These are phyloP conservation scores for Geotrupes spiniger DNA, from an alignment of 2,888 invertebrate genomes.

Conservation along the genomic window DNA sequence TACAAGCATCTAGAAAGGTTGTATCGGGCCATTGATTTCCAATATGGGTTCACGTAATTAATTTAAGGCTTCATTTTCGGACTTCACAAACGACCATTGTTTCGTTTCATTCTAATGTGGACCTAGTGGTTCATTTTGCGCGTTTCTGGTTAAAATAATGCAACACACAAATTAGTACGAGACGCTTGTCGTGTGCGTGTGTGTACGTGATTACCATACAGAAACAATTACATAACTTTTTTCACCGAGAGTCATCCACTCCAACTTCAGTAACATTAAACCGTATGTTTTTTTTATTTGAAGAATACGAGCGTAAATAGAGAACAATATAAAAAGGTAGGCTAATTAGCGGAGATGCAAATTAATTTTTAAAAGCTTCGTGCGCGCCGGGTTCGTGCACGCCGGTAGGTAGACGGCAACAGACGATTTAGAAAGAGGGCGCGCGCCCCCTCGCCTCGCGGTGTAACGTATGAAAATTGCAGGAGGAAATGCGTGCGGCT, in stretches of 20 bases:
- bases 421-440: not conserved
- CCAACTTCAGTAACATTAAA: not conserved
- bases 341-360: conserved; percentile 21
- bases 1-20: too few relatives aligned
- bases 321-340: conserved; percentile 21
- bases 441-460: conserved; percentile 10
- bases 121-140: too few relatives aligned
- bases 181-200: not conserved
- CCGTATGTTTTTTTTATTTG: too few relatives aligned
- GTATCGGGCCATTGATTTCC: too few relatives aligned
- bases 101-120: too few relatives aligned
- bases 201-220: not conserved
- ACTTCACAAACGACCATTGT: too few relatives aligned
- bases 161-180: not conserved
- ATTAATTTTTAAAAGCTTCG: conserved; percentile 19
- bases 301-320: conserved; percentile 12
- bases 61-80: too few relatives aligned
- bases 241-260: not conserved
- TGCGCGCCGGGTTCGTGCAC: conserved; percentile 2
- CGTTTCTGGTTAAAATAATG: not conserved
- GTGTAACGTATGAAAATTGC: conserved; percentile 20
- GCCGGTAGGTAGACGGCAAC: not conserved
- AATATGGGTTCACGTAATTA: too few relatives aligned
- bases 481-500: conserved; percentile 17
- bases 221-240: not conserved